A percentile compares a stretch with the other conserved stretches of the same genome.
Conservation (phyloP, 2,888 invertebrate genomes). For the Hirtodrosophila cameraria region DNA sequence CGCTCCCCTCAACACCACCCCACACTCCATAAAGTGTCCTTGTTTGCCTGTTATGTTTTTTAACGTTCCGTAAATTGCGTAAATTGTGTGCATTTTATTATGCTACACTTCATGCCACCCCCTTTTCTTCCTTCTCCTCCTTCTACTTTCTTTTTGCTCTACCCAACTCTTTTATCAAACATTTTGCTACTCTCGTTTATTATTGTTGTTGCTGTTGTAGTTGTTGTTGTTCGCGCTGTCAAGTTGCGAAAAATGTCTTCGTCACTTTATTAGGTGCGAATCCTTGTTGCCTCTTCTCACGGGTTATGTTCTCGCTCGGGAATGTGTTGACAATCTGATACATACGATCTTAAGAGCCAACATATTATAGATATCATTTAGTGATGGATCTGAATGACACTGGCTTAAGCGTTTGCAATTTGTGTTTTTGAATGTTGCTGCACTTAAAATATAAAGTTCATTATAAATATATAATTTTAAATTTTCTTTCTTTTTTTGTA, state of each 20-base stretch:
- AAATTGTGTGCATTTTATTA: conserved; percentile 71
- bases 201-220: conserved; percentile 11
- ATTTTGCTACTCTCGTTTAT: conserved; percentile 28
- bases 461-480: no score
- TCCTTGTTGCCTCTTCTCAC: conserved; percentile 6
- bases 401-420: no score
- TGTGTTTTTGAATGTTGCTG: no score
- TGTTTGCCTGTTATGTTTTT: conserved; percentile 66
- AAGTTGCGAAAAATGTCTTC: conserved; percentile 50
- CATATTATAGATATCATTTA: no score
- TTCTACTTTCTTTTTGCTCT: background rate
- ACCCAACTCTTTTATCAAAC: conserved; percentile 42
- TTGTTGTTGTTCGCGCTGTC: conserved; percentile 1
- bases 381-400: no score
- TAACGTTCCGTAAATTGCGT: conserved; percentile 67
- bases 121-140: background rate
- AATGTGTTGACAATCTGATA: background rate
- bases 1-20: no score
- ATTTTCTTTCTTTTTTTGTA: no score
- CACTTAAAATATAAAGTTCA: no score
- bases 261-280: conserved; percentile 54
- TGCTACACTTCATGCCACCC: conserved; percentile 49
- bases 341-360: background rate
- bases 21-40: conserved; percentile 37
- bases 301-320: no score